Conservation (phyloP, 2,113 vertebrate genomes). For the Peromyscus maniculatus region DNA sequence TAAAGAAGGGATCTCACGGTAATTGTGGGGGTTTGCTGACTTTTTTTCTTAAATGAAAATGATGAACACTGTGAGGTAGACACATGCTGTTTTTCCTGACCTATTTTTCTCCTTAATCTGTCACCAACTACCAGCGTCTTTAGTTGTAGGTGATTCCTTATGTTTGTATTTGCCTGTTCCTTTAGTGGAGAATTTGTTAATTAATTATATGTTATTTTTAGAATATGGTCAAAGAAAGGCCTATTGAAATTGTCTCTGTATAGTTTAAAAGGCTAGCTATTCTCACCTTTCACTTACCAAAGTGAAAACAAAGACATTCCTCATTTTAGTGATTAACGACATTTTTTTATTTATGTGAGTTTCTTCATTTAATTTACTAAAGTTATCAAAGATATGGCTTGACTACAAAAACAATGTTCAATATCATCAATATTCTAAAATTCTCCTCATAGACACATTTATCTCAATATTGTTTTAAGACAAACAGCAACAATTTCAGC, state of each 20-base stretch:
- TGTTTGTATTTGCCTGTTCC: slow-evolving; percentile 1
- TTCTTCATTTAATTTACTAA: slow-evolving; percentile 47
- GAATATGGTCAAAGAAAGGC: slow-evolving; percentile 46
- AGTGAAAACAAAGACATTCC: slow-evolving; percentile 54
- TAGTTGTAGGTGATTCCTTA: slow-evolving; percentile 2
- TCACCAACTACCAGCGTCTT: background rate
- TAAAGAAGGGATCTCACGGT: slow-evolving; percentile 12
- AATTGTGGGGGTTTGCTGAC: background rate
- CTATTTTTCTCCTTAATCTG: background rate
- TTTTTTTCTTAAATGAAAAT: background rate
- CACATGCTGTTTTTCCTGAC: background rate
- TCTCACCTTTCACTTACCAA: slow-evolving; percentile 49
- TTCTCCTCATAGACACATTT: background rate
- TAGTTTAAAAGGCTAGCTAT: slow-evolving; percentile 51
- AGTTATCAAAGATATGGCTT: slow-evolving; percentile 42
- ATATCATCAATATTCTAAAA: slow-evolving; percentile 37
- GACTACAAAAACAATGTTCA: slow-evolving; percentile 44
- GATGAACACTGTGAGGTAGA: background rate
- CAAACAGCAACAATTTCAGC: slow-evolving; percentile 2
- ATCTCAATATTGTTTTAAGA: background rate
- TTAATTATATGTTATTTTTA: slow-evolving; percentile 50
- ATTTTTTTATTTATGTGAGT: slow-evolving; percentile 16
- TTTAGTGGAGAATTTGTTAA: slow-evolving; percentile 15
- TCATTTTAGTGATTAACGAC: slow-evolving; percentile 56
- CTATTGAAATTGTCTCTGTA: background rate